Evolutionary conservation across 2,797 vertebrate species (phyloP).

Genomic region (Chrysocyon brachyurus): DNA sequence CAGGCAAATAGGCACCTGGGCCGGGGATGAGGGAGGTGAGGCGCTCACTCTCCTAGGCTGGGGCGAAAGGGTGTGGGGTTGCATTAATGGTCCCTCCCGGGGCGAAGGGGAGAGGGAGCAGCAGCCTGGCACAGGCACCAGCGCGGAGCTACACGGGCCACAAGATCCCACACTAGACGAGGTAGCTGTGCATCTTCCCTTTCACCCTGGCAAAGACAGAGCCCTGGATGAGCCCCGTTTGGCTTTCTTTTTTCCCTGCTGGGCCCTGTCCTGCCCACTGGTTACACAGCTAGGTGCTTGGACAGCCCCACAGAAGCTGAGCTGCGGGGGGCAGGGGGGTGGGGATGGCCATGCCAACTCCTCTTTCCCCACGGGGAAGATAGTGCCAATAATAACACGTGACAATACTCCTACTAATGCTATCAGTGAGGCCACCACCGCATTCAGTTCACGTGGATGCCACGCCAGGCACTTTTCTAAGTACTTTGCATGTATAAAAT

Average conservation of each 20-base stretch:
- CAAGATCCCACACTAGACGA: not conserved
- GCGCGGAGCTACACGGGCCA: not conserved
- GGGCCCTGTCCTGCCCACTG: not conserved
- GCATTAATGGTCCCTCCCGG: not conserved
- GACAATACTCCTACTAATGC: not conserved
- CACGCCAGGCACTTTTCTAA: not conserved
- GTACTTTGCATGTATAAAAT: not conserved
- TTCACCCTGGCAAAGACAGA: not conserved
- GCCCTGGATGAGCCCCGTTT: not conserved
- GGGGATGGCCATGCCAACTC: not conserved
- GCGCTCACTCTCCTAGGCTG: not conserved
- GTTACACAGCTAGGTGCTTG: not conserved
- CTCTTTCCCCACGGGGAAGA: not conserved
- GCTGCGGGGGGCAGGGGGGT: not conserved
- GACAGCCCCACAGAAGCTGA: not conserved
- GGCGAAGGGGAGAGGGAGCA: not conserved
- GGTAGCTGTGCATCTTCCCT: not conserved
- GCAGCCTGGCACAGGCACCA: not conserved
- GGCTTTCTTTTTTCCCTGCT: not conserved
- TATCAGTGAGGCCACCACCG: not conserved
- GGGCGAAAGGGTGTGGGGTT: not conserved
- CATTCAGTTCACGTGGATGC: not conserved
- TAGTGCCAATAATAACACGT: accelerated
- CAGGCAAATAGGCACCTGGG: not conserved
- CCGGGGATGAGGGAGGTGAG: not conserved